phyloP scores from a whole-genome alignment of 2,113 vertebrate species.

The Microcebus griseorufus region DNA sequence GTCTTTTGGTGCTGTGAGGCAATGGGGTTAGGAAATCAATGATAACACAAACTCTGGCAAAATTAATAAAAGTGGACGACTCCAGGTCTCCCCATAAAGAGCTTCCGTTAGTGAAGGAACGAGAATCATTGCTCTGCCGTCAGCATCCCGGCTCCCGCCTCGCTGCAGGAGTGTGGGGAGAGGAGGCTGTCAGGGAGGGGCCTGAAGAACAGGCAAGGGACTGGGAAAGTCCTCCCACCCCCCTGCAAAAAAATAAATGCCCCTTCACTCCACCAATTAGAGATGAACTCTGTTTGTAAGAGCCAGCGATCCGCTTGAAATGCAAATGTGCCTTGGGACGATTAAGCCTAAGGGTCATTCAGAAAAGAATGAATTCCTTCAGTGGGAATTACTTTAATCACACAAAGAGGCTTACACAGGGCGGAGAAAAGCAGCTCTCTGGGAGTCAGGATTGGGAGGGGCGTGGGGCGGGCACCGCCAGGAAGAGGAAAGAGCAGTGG shows the following conservation, averaged over 20 bases:
- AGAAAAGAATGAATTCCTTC: constrained; percentile 27
- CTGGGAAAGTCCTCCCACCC: background rate
- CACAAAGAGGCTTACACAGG: background rate
- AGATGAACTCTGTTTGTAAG: background rate
- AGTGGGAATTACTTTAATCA: background rate
- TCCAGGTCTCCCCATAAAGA: background rate
- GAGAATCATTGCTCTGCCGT: background rate
- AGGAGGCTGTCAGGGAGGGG: background rate
- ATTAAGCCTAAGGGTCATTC: background rate
- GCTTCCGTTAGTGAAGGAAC: background rate
- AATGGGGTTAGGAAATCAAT: background rate
- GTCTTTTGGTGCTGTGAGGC: background rate
- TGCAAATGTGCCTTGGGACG: background rate
- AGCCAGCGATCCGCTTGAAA: background rate
- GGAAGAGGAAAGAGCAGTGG: background rate
- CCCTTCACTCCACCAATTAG: background rate
- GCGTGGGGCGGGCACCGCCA: accelerated
- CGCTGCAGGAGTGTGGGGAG: background rate
- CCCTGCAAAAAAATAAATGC: background rate
- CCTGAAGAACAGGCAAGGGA: background rate
- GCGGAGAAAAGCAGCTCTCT: background rate
- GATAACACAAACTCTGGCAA: background rate
- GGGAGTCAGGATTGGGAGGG: background rate
- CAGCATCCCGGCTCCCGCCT: accelerated
- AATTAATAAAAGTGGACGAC: background rate